A percentile compares a stretch with the other conserved stretches of the same genome.
Conservation (phyloP, 2,113 vertebrate species). For the Miniopterus natalensis region DNA sequence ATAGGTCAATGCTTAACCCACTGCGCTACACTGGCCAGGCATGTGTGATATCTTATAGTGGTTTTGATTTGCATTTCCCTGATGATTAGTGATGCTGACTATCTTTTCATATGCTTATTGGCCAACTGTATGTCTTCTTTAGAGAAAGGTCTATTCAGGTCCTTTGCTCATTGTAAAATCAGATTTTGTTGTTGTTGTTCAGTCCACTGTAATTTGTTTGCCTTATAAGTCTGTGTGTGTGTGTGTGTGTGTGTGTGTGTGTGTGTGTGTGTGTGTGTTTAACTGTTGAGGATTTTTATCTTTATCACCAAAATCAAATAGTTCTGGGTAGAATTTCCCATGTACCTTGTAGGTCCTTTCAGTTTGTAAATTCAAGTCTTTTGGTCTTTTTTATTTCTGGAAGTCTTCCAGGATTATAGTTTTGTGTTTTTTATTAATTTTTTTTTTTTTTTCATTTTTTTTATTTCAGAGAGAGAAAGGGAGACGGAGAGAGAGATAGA, state of each 20-base stretch:
- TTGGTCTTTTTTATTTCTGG: neutral
- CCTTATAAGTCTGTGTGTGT: neutral
- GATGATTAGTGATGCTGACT: neutral
- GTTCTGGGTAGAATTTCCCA: neutral
- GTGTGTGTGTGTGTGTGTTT: neutral
- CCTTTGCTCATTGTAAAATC: neutral
- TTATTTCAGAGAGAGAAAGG: too few species aligned
- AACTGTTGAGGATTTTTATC: neutral
- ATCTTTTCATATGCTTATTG: neutral
- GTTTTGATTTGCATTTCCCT: neutral
- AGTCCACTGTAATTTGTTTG: neutral
- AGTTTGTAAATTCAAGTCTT: neutral
- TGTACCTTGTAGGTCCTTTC: neutral
- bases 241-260: neutral
- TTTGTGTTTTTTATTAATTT: neutral
- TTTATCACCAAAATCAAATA: neutral
- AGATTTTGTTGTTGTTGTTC: neutral
- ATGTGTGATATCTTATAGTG: neutral
- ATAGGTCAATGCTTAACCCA: too few species aligned
- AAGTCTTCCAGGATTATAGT: neutral
- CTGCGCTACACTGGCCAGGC: too few species aligned
- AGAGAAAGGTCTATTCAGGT: neutral
- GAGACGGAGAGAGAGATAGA: too few species aligned
- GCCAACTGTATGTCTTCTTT: neutral
- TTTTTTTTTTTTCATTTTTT: too few species aligned